Conservation (phyloP, 2,113 vertebrate genomes). For the Epinephelus moara region DNA sequence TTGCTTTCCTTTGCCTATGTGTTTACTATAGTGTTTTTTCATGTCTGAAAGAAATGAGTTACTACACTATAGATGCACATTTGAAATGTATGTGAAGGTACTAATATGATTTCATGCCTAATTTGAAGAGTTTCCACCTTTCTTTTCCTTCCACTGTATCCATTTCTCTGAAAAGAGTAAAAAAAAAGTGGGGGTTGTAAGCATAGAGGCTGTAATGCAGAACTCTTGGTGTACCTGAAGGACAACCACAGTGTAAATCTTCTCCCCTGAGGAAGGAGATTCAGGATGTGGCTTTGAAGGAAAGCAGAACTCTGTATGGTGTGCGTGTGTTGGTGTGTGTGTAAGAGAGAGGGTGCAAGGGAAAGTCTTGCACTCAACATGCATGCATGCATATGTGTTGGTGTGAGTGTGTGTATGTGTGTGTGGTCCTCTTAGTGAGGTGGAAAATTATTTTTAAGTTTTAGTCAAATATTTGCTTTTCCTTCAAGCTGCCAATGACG, state of each 20-base stretch:
- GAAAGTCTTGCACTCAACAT: conserved; percentile 31
- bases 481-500: conserved; percentile 70
- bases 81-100: conserved; percentile 23
- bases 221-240: conserved; percentile 81
- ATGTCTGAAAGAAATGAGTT: conserved; percentile 21
- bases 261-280: conserved; percentile 72
- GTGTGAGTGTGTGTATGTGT: conserved; percentile 57
- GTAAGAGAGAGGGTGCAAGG: conserved; percentile 3
- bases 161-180: conserved; percentile 49
- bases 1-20: neutral
- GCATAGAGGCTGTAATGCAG: conserved; percentile 49
- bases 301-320: conserved; percentile 59
- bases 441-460: conserved; percentile 80
- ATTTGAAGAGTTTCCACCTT: conserved; percentile 27
- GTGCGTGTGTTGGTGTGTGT: conserved; percentile 34
- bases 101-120: conserved; percentile 42
- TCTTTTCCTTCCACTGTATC: conserved; percentile 56
- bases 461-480: conserved; percentile 82
- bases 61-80: neutral
- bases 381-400: conserved; percentile 50
- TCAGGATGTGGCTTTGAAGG: conserved; percentile 80
- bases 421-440: conserved; percentile 80
- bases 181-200: conserved; percentile 49
- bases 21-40: conserved; percentile 1
- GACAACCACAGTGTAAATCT: conserved; percentile 81